Evolutionary conservation across 2,113 vertebrate genomes (phyloP).

Genomic region (Brachypodius melanocephalos): DNA sequence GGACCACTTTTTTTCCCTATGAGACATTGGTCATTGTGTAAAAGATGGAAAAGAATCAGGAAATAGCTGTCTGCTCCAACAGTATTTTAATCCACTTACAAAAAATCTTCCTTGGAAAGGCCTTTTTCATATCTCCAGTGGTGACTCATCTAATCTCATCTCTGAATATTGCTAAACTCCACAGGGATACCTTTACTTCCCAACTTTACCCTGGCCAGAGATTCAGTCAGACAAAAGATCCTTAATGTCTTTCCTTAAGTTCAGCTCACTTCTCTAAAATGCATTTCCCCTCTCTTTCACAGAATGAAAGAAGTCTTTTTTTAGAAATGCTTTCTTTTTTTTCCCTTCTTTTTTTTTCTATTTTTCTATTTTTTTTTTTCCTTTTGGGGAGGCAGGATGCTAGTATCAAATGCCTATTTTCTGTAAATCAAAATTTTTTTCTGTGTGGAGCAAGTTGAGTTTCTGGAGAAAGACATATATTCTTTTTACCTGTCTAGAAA

Average conservation of each 20-base stretch:
- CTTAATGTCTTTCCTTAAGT: conserved; percentile 22
- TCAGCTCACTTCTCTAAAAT: conserved; percentile 31
- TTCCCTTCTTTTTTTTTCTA: too few species aligned
- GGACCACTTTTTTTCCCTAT: neutral
- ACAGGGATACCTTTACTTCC: conserved; percentile 62
- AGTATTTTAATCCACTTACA: conserved; percentile 43
- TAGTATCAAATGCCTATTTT: neutral
- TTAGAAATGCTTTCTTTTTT: neutral
- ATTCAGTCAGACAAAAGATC: conserved; percentile 37
- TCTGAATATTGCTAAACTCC: conserved; percentile 62
- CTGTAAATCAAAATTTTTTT: neutral
- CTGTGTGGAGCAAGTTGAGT: neutral
- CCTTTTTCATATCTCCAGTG: conserved; percentile 35
- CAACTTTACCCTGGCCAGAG: conserved; percentile 44
- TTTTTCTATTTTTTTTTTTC: neutral
- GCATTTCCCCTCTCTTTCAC: neutral
- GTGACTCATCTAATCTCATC: conserved; percentile 48
- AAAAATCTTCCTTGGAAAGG: conserved; percentile 14
- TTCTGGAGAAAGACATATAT: neutral
- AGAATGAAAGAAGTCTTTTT: neutral
- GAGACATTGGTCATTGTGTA: neutral
- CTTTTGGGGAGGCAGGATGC: neutral
- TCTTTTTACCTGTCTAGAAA: neutral
- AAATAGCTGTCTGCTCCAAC: conserved; percentile 11
- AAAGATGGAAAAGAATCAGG: neutral